Percentiles rank a stretch among this genome's conserved stretches.
Evolutionary conservation across 2,113 vertebrate genomes (phyloP).

Genomic region (Saguinus midas): DNA sequence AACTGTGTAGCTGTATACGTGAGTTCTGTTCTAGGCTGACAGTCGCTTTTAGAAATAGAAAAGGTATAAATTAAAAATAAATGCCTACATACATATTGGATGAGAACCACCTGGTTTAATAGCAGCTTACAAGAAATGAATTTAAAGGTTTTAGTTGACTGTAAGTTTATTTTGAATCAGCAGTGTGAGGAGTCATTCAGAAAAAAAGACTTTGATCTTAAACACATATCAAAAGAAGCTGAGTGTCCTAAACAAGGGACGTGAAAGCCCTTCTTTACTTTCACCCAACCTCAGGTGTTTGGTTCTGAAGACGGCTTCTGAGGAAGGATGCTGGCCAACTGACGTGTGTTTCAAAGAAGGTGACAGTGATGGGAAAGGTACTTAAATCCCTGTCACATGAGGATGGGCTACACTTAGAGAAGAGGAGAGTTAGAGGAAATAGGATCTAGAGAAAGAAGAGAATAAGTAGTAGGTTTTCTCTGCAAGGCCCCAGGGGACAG

Average conservation of each 20-base stretch:
- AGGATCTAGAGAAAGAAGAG: background rate
- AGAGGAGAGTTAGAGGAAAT: background rate
- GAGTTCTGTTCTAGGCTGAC: constrained; percentile 20
- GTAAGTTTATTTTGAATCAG: background rate
- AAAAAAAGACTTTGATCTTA: background rate
- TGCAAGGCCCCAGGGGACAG: background rate
- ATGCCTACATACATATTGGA: constrained; percentile 49
- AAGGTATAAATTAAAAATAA: constrained; percentile 70
- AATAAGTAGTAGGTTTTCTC: background rate
- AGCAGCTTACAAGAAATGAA: constrained; percentile 20
- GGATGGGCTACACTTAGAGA: background rate
- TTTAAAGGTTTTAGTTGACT: constrained; percentile 30
- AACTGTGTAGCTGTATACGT: background rate
- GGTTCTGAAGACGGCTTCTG: background rate
- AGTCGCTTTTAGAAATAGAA: constrained; percentile 49
- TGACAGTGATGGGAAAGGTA: background rate
- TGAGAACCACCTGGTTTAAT: constrained; percentile 56
- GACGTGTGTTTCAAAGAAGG: background rate
- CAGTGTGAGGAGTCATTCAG: background rate
- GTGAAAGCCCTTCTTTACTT: background rate
- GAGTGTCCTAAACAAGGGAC: background rate
- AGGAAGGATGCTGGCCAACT: background rate
- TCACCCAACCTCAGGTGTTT: background rate
- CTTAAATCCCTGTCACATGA: background rate
- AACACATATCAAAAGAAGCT: background rate